Base-by-base conservation (phyloP, 2,797 vertebrate genomes). In the Coracias cyanogaster region DNA sequence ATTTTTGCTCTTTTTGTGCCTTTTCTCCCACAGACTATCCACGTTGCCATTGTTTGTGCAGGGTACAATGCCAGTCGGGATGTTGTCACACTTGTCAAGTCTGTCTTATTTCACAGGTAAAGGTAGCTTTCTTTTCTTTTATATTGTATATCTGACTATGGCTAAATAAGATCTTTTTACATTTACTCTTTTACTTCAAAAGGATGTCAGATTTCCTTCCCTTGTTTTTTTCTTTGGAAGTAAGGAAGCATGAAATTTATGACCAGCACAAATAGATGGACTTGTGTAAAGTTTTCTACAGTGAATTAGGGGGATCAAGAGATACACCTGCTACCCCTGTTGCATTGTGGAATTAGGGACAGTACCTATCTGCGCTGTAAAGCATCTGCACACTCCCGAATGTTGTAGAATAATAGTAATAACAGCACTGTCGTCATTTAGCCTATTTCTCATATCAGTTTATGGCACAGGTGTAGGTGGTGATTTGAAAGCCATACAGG, bases 31-130 rank as follows among this genome's bases (percentile, higher is more conserved):
- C 96, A 99, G 99, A 99, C 99, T 6, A 99, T 99, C 97, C 99
- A 99, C 1, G 99, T 99, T 66, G 99, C 99, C 91, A 99, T 99
- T 49, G 99, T 99, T 29, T 99, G 99, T 76, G 99, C 99, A 8
- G 99, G 99, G 15, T 99, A 99, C 97, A 99, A 99, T 4, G 99
- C 99, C 91, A 99, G 99, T 96, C 98, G 99, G 62, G 99, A 99
- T 26, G 99, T 99, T 82, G 99, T 99, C 97, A 99, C 99, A 0
- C 98, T 99, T 94, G 99, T 99, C 74, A 99, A 99, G 91, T 99
- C 99, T 1, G 99, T 99, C 94, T 98, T 99, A 45, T 99, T 99
- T 96, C 99, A 99, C 98, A 99, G 99, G 99, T 99, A 99, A 98
- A 93, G 7, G 4, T 14, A 9, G 7, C 51, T 51, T 81, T 64